Evolutionary conservation across 1,140 invertebrate genomes (phyloP).

Genomic region (Metopolophium dirhodum): DNA sequence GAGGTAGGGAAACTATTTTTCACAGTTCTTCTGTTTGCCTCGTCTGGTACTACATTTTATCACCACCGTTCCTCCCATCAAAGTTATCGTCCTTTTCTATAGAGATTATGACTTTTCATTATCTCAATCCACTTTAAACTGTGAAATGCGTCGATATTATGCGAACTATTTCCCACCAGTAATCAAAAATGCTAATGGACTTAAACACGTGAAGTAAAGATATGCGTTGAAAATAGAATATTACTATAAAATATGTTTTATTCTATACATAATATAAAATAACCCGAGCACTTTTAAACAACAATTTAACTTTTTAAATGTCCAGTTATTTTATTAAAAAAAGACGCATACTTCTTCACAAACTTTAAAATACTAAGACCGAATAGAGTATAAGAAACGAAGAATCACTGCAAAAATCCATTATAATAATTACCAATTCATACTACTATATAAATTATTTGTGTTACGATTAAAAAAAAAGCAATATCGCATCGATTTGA

Average conservation of each 20-base stretch:
- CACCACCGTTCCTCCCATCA: background rate
- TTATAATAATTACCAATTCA: background rate
- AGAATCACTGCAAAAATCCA: background rate
- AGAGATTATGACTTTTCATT: constrained; percentile 45
- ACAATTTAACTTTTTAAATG: background rate
- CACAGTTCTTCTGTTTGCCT: background rate
- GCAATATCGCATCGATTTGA: background rate
- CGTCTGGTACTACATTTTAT: constrained; percentile 40
- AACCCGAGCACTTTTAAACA: background rate
- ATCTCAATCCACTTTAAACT: constrained; percentile 26
- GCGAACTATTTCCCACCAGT: constrained; percentile 23
- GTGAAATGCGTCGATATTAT: constrained; percentile 32
- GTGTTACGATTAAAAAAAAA: background rate
- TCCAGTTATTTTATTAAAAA: background rate
- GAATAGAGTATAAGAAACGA: background rate
- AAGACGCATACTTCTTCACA: background rate
- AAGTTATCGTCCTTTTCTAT: background rate
- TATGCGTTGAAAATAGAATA: background rate
- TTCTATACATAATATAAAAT: background rate
- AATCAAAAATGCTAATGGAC: constrained; percentile 42
- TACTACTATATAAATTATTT: background rate
- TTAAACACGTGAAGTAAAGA: background rate
- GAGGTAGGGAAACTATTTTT: constrained; percentile 50
- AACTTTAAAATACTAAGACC: background rate
- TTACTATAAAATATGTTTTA: background rate